Evolutionary conservation across 2,888 invertebrate species (phyloP), one percentile per base, ranked within the genome.

Genomic region (Brenthis ino): DNA sequence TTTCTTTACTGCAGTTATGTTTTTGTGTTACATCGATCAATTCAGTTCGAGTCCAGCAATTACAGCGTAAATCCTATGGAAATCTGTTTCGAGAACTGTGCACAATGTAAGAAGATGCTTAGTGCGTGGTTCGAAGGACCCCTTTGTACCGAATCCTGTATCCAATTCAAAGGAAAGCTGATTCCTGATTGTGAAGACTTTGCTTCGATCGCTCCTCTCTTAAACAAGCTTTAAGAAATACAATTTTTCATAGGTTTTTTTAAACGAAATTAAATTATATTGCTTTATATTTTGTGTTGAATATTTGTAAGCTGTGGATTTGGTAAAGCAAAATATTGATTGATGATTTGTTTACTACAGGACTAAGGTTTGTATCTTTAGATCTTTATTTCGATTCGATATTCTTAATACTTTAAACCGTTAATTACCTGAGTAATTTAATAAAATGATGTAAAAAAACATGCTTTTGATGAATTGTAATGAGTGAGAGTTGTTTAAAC

Each of bases 61-160:
- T 47, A 86, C 86, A 66, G 92, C 93, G 73, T 94, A 93, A 94
- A 94, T 75, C 85, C 90, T 1, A 85, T 95, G 79, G 96, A 96
- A 73, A 94, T 96, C 64, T 97, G 97, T 87, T 95, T 97, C 69
- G 95, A 97, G 77, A 98, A 98, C 88, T 98, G 98, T 82, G 97
- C 96, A 0, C 97, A 97, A 81, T 98, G 97, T 87, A 97, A 96
- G 88, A 96, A 96, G 86, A 97, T 97, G 96, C 96, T 96, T 75
- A 97, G 97, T 0, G 94, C 95, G 0, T 97, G 96, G 91, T 98
- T 98, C 88, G 96, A 97, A 80, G 97, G 97, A 0, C 96, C 96
- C 61, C 94, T 96, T 0, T 98, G 98, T 84, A 97, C 97, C 0
- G 96, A 97, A 78, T 95, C 96, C 73, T 98, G 98, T 84, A 94